Conservation (phyloP, 2,797 vertebrate species). For the Pseudomugil gertrudae region DNA sequence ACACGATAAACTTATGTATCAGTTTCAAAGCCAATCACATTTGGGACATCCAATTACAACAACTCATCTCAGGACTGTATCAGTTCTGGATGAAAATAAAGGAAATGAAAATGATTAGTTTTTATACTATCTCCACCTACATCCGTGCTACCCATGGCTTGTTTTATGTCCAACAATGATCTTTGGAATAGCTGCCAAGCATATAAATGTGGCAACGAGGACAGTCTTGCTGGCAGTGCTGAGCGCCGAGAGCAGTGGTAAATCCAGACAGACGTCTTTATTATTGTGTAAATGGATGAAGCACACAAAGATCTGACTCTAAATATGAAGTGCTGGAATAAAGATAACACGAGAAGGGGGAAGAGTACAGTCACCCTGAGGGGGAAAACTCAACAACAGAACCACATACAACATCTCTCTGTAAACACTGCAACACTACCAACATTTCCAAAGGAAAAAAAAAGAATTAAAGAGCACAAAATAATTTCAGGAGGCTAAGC, state of each 20-base stretch:
- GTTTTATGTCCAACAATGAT: conserved; percentile 59
- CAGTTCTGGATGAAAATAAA: conserved; percentile 27
- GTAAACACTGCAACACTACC: background rate
- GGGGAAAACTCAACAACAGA: background rate
- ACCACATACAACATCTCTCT: background rate
- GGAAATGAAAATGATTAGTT: conserved; percentile 26
- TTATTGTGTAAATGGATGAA: conserved; percentile 35
- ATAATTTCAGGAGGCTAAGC: background rate
- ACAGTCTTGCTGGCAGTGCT: conserved; percentile 47
- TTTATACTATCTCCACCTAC: background rate
- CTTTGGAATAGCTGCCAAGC: conserved; percentile 41
- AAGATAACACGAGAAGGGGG: background rate
- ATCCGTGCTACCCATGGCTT: conserved; percentile 18
- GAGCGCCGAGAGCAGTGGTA: conserved; percentile 6
- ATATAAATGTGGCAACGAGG: conserved; percentile 42
- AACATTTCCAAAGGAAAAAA: background rate
- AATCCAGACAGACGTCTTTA: conserved; percentile 50
- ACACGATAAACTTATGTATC: conserved; percentile 22
- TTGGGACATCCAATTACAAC: conserved; percentile 25
- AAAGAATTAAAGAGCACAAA: background rate
- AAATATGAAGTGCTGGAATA: conserved; percentile 13
- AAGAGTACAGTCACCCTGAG: background rate
- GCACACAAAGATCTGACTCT: conserved; percentile 9
- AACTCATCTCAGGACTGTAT: background rate
- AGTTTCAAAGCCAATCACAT: conserved; percentile 14